Conservation (phyloP, 2,888 invertebrate genomes). For the Norana najaformis region DNA sequence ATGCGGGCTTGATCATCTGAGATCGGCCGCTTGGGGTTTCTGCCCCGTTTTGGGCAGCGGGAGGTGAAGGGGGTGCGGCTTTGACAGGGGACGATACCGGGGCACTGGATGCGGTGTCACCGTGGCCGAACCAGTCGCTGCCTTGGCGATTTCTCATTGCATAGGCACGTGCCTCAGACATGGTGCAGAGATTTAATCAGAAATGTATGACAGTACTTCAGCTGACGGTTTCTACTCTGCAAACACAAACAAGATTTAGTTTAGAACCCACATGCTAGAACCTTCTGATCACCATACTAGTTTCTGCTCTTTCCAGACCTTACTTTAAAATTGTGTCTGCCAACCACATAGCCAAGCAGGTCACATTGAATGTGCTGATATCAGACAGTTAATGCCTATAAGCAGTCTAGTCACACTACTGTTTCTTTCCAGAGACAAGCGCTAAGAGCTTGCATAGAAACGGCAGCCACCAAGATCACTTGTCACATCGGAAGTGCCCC, state of each 20-base stretch:
- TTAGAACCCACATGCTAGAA: no score
- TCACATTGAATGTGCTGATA: no score
- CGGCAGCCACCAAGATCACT: no score
- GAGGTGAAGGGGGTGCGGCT: neutral
- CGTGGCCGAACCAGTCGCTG: constrained; percentile 36
- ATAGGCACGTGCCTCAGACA: constrained; percentile 35
- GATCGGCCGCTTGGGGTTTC: constrained; percentile 21
- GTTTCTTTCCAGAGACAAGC: no score
- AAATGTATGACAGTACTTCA: neutral
- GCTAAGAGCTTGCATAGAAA: no score
- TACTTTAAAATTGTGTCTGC: no score
- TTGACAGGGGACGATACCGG: neutral
- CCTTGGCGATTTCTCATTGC: constrained; percentile 35
- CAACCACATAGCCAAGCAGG: no score
- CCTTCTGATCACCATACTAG: no score
- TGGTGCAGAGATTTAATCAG: neutral
- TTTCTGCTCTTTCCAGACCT: no score
- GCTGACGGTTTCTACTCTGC: neutral
- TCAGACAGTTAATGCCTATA: no score
- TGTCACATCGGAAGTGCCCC: no score
- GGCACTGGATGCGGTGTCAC: neutral
- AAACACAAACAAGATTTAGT: neutral
- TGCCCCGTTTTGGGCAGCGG: neutral
- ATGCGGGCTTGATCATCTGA: constrained; percentile 36
- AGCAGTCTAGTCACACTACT: no score